Base-by-base conservation (phyloP, 2,797 vertebrate genomes). In the Botia almorhae region DNA sequence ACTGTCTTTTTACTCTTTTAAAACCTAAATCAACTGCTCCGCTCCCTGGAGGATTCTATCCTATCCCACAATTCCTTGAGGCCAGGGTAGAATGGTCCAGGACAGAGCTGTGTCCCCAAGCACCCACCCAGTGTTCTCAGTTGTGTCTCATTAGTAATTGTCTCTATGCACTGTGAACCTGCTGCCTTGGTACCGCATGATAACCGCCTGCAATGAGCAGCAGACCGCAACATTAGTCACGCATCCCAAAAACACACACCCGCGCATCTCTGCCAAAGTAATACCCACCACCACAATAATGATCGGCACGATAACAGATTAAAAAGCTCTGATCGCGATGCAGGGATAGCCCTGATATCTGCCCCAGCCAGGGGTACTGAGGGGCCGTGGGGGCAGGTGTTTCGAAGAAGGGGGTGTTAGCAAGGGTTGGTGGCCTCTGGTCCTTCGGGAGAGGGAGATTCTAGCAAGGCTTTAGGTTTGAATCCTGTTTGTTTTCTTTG, bases 141-240 rank as follows among this genome's bases (percentile, higher is more conserved):
- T 86, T 76, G 77, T 76, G 84, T 93, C 96, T 98, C 97, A 98
- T 99, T 98, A 98, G 93, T 56, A 65, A 99, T 97, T 97, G 96
- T 98, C 96, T 96, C 93, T 96, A 97, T 98, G 95, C 96, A 94
- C 91, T 92, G 94, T 93, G 94, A 95, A 94, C 94, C 94, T 93
- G 93, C 95, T 95, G 96, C 96, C 94, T 96, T 95, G 94, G 94
- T 93, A 92, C 94, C 90, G 91, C 95, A 96, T 93, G 96, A 98
- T 99, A 98, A 98, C 96, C 93, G 93, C 94, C 93, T 94, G 96
- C 95, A 92, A 94, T 93, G 95, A 96, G 96, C 96, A 97, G 96
- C 96, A 95, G 96, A 96, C 96, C 96, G 95, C 96, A 95, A 95
- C 96, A 96, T 98, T 98, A 97, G 96, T 98, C 96, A 97, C 96